Conservation (phyloP, 2,797 vertebrate species). For the Furcifer pardalis region DNA sequence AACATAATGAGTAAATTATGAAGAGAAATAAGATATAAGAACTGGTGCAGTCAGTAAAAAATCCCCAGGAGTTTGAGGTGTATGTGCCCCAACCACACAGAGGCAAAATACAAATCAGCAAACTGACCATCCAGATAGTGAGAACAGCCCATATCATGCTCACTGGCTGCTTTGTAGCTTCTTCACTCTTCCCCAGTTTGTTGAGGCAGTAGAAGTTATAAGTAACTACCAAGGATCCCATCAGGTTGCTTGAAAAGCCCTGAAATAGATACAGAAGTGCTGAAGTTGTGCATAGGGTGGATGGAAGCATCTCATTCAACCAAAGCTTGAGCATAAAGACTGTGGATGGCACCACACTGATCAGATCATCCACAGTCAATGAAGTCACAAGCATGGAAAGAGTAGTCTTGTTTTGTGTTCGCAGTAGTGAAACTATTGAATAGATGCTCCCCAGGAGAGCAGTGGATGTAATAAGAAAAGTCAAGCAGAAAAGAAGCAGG, state of each 20-base stretch:
- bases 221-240: constrained; percentile 87
- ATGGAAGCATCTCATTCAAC: constrained; percentile 70
- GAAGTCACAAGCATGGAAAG: constrained; percentile 90
- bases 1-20: constrained; percentile 82
- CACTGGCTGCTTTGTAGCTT: constrained; percentile 67
- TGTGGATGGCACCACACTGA: constrained; percentile 85
- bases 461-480: constrained; percentile 79
- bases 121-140: constrained; percentile 84
- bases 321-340: constrained; percentile 89
- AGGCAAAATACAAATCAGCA: constrained; percentile 85
- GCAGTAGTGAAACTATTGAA: constrained; percentile 85
- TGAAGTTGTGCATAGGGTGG: constrained; percentile 84
- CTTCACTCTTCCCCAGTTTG: constrained; percentile 66
- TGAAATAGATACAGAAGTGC: constrained; percentile 93
- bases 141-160: constrained; percentile 79
- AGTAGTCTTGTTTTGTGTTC: constrained; percentile 82
- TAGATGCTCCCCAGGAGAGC: constrained; percentile 86
- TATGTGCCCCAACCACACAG: constrained; percentile 92
- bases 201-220: constrained; percentile 89
- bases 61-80: constrained; percentile 85
- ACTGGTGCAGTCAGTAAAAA: constrained; percentile 82
- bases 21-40: constrained; percentile 84
- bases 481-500: constrained; percentile 85
- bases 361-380: constrained; percentile 91
- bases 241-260: constrained; percentile 92